These are phyloP conservation scores for Apis laboriosa DNA, from an alignment of 1,140 invertebrate genomes.

Conservation along the genomic window DNA sequence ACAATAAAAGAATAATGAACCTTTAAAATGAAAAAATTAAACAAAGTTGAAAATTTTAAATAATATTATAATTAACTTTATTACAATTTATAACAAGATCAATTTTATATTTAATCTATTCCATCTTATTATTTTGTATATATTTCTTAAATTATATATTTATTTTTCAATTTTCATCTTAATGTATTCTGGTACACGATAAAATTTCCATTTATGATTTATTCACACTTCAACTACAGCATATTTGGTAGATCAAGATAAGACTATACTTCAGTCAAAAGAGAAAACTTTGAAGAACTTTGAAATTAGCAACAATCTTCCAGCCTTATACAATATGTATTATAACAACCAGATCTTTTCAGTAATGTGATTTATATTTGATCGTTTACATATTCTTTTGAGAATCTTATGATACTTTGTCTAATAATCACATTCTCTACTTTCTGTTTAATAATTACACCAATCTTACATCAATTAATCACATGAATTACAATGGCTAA, in stretches of 20 bases:
- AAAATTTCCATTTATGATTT: neutral
- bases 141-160: neutral
- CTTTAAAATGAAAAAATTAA: no score
- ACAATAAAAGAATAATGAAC: no score
- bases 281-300: neutral
- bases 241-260: neutral
- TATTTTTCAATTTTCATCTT: neutral
- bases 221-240: neutral
- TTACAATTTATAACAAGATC: no score
- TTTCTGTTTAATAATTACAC: neutral
- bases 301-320: neutral
- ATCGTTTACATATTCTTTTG: neutral
- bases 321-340: neutral
- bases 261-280: neutral
- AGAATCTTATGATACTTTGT: neutral
- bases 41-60: no score
- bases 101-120: no score
- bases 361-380: neutral
- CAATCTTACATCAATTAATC: no score
- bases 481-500: no score
- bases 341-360: neutral
- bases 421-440: neutral
- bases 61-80: no score
- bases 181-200: neutral
- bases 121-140: no score